Conservation (phyloP, 2,113 vertebrate species). For the Osmerus mordax region DNA sequence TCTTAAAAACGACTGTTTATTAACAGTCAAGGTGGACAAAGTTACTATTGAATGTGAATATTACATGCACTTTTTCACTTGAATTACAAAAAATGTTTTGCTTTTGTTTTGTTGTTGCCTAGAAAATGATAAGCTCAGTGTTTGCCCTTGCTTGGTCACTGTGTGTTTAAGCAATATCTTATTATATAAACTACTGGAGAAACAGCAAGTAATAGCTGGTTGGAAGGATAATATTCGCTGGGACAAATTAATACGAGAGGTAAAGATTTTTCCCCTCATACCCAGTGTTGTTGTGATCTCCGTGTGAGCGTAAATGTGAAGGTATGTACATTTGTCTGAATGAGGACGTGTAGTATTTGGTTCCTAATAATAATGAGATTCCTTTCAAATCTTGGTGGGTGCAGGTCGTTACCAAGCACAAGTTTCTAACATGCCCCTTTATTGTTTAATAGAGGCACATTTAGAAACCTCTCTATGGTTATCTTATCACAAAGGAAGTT, state of each 20-base stretch:
- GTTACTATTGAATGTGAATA: slow-evolving; percentile 58
- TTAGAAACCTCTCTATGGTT: slow-evolving; percentile 40
- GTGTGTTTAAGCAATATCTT: slow-evolving; percentile 50
- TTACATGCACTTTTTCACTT: slow-evolving; percentile 47
- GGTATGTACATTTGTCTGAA: slow-evolving; percentile 12
- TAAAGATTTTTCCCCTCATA: slow-evolving; percentile 7
- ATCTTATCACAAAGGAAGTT: slow-evolving; percentile 1
- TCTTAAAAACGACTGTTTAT: slow-evolving; percentile 41
- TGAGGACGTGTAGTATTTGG: background rate
- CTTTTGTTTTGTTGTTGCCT: slow-evolving; percentile 23
- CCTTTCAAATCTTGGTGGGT: slow-evolving; percentile 20
- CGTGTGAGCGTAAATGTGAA: slow-evolving; percentile 15
- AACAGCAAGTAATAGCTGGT: slow-evolving; percentile 15
- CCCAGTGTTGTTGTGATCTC: slow-evolving; percentile 17
- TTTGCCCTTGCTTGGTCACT: slow-evolving; percentile 2
- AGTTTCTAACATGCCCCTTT: slow-evolving; percentile 6
- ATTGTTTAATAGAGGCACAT: slow-evolving; percentile 35
- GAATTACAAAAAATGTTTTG: slow-evolving; percentile 27
- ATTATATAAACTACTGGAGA: slow-evolving; percentile 23
- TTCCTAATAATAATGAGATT: slow-evolving; percentile 18
- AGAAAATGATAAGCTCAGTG: slow-evolving; percentile 27
- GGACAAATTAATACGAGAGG: slow-evolving; percentile 20
- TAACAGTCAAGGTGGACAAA: slow-evolving; percentile 40
- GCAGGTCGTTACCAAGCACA: slow-evolving; percentile 44
- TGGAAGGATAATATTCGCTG: slow-evolving; percentile 14